Base-by-base conservation (phyloP, 2,113 vertebrate species). In the Etheostoma cragini region DNA sequence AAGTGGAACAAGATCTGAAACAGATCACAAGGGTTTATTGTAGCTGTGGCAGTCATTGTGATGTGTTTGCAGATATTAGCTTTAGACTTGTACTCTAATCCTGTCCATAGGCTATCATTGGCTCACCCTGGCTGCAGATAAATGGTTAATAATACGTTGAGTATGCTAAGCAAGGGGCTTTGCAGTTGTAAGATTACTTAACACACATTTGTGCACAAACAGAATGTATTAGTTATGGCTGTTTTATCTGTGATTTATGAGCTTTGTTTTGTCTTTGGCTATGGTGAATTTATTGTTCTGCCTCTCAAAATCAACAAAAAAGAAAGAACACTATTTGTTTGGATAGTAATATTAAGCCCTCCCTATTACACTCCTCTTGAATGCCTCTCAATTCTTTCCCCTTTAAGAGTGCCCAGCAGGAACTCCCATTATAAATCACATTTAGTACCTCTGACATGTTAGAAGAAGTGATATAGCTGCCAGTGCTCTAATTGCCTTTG, bases 1-100 rank as follows among this genome's bases (percentile, higher is more conserved):
- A 93, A 93, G 92, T 88, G 82, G 88, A 82, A 81, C 88, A 87
- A 88, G 90, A 93, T 93, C 89, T 91, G 87, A 93, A 86, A 87
- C 85, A 79, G 90, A 93, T 92, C 88, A 89, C 82, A 87, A 72
- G 91, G 80, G 79, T 89, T 92, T 90, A 90, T 90, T 86, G 88
- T 77, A 84, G 83, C 85, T 71, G 76, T 80, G 71, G 69, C 83
- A 54, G 87, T 85, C 75, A 82, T 87, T 91, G 80, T 92, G 90
- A 91, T 90, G 87, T 82, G 84, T 90, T 90, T 89, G 87, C 79
- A 88, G 88, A 94, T 89, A 87, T 65, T 78, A 87, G 87, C 83
- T 61, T 83, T 79, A 61, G 84, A 78, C 72, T 64, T 65, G 71
- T 80, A 30, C 82, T 88, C 77, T 92, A 91, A 92, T 92, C 92